Evolutionary conservation across 1,140 invertebrate genomes (phyloP), one percentile per base, ranked within the genome.

Genomic region (Drosophila yakuba): DNA sequence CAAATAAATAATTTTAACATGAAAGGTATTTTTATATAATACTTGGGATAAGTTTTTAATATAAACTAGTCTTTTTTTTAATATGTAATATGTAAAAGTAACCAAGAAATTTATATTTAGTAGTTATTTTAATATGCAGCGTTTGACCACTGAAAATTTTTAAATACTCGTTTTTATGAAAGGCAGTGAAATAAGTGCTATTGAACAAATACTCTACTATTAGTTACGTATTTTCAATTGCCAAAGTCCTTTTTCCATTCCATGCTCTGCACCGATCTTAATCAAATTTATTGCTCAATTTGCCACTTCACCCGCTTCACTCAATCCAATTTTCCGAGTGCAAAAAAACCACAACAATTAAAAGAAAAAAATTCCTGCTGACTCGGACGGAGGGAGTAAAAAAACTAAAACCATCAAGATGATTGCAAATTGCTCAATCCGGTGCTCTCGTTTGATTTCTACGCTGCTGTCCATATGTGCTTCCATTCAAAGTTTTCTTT

Each of bases 201-300:
- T 32, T 8, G 5, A 35, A 10, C 11, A 36, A 4, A 12, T 28
- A 2, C 12, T 4, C 5, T 39, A 23, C 32, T 72, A 20, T 41
- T 39, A 38, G 28, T 5, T 10, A 36, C 12, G 32, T 8, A 32
- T 32, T 32, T 32, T 7, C 8, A 8, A 32, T 32, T 8, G 7
- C 32, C 32, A 8, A 8, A 32, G 32, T 32, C 32, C 8, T 8
- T 32, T 2, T 32, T 36, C 20, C 23, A 58, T 23, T 15, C 25
- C n/a, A 38, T 43, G 20, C 23, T 32, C 20, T 50, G 28, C 43
- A 68, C 28, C 54, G 41, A 66, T 74, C 66, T 75, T 59, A 68
- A 74, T 55, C 74, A 77, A 59, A 59, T 75, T 59, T 57, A 75
- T 68, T 77, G 74, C 74, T 77, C 74, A 77, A 77, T 77, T 77